Evolutionary conservation across 2,113 vertebrate genomes (phyloP), one percentile per base, ranked within the genome.

Genomic region (Poeciliopsis retropinna): DNA sequence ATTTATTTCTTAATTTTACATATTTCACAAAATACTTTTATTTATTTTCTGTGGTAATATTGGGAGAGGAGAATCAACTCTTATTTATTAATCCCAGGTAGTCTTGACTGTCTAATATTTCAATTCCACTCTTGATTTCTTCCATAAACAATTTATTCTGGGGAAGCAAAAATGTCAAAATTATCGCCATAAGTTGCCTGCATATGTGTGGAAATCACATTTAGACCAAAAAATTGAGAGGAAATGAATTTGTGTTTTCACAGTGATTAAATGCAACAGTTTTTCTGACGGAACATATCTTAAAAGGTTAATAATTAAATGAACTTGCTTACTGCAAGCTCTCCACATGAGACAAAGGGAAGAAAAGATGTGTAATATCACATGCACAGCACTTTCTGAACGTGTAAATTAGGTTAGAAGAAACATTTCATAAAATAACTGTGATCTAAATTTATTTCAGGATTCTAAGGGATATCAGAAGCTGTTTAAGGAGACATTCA

Each of bases 301-400:
- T 73, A 47, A 81, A 86, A 85, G 74, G 74, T 60, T 77, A 66
- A 76, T 77, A 85, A 83, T 81, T 90, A 72, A 86, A 86, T 89
- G 39, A 81, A 70, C 79, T 71, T 75, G 44, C 62, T 41, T 30
- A 22, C n/a, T 68, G 63, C 65, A 74, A 31, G 57, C 47, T 76
- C 37, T 9, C 11, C 47, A 60, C 54, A 29, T 68, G 72, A 85
- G 65, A 78, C 61, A 63, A 73, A 65, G 27, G 47, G 15, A 83
- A 47, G 51, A n/a, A 75, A 67, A 81, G 44, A 44, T 54, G 2
- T 41, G 63, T 19, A 54, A 72, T 68, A 70, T 70, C 28, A 57
- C 30, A 60, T 32, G 19, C 54, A 5, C 28, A 67, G 22, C 31
- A 28, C 69, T 70, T 70, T 9, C 29, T 41, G 28, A 76, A 57